A percentile compares a stretch with the other conserved stretches of the same genome.
Evolutionary conservation across 2,888 invertebrate genomes (phyloP).

Genomic region (Cryptus viduatorius): DNA sequence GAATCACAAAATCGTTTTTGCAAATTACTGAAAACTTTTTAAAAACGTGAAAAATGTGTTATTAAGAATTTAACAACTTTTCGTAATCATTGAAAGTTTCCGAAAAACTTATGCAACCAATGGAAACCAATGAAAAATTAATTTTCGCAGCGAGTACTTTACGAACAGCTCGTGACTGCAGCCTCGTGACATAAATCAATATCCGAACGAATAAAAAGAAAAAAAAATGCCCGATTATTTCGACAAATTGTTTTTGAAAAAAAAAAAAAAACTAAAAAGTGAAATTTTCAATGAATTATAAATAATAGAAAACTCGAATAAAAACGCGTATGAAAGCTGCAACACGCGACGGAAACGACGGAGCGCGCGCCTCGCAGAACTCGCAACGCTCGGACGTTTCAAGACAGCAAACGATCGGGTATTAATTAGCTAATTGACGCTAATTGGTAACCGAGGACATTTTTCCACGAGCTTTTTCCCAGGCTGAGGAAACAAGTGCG

Average conservation of each 20-base stretch:
- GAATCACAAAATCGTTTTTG: too few relatives aligned
- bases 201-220: not conserved
- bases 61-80: too few relatives aligned
- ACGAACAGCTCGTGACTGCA: not conserved
- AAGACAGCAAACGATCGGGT: conserved; percentile 73
- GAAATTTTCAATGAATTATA: not conserved
- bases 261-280: not conserved
- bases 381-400: conserved; percentile 1
- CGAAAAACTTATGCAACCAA: too few relatives aligned
- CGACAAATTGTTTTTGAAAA: not conserved
- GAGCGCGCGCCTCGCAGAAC: conserved; percentile 4
- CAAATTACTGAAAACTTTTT: too few relatives aligned
- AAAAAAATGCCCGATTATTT: not conserved
- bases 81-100: too few relatives aligned
- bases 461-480: conserved; percentile 82
- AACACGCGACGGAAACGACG: conserved; percentile 30
- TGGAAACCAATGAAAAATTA: not conserved
- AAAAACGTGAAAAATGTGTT: too few relatives aligned
- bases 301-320: not conserved
- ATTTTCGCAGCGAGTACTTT: not conserved
- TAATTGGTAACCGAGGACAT: conserved; percentile 83
- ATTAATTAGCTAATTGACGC: conserved; percentile 84
- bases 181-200: not conserved
- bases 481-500: conserved; percentile 83
- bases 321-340: not conserved